Evolutionary conservation across 2,888 invertebrate genomes (phyloP), one percentile per base, ranked within the genome.

Genomic region (Odontocerum albicorne): DNA sequence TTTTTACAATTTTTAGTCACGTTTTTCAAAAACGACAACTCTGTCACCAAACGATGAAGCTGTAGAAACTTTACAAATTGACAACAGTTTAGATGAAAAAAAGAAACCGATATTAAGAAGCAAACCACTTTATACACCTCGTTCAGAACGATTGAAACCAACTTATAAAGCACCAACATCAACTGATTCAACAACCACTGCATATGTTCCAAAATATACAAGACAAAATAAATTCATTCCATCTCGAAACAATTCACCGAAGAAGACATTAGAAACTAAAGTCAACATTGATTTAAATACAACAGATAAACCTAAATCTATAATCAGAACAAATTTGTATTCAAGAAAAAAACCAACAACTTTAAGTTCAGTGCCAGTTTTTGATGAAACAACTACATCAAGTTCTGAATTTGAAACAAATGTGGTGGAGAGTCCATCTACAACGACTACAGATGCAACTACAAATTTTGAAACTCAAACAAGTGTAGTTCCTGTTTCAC

Each of bases 151-250:
- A n/a, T n/a, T n/a, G n/a, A n/a, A n/a, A n/a, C n/a, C n/a, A n/a
- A n/a, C n/a, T n/a, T n/a, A n/a, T n/a, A n/a, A n/a, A n/a, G n/a
- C n/a, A n/a, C n/a, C n/a, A n/a, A n/a, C n/a, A n/a, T n/a, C n/a
- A n/a, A n/a, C 13, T 35, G 35, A 35, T n/a, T 4, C 35, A 35
- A 4, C 27, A 27, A 27, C 10, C 27, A 27, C 10, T 27, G 10
- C 27, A 4, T 7, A 27, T 33, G 45, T 65, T 51, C 69, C 69
- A 61, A 75, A 73, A 64, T 47, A 49, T 43, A 62, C 65, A 6
- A 66, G 67, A 10, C 62, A 52, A 16, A 42, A 47, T 4, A 55
- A 53, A 39, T 61, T 58, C 12, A 62, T 58, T 40, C 56, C 42
- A 13, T 38, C 47, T 27, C 43, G 57, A 13, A 50, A 38, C 40